These are phyloP conservation scores for Ophioninae sp. DNA, from an alignment of 2,888 invertebrate genomes.

Conservation along the genomic window DNA sequence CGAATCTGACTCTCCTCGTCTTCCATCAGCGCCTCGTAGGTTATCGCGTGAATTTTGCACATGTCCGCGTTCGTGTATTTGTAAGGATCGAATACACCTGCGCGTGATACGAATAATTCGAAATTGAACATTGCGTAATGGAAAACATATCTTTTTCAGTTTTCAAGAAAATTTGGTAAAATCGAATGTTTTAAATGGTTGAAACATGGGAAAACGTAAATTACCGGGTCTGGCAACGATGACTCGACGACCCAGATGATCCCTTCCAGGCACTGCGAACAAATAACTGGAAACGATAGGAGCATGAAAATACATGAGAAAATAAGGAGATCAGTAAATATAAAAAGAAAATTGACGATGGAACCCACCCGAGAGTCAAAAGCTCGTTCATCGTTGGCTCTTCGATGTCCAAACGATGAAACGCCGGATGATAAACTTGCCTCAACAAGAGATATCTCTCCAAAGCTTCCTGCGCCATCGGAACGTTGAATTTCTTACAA, in stretches of 20 bases:
- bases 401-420: constrained; percentile 87
- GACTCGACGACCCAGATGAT: constrained; percentile 88
- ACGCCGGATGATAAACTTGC: constrained; percentile 89
- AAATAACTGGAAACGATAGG: constrained; percentile 84
- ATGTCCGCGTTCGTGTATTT: constrained; percentile 90
- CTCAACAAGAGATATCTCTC: constrained; percentile 90
- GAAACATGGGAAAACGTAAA: constrained; percentile 48
- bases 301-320: constrained; percentile 6
- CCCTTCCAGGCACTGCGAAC: constrained; percentile 90
- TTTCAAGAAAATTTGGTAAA: too few species aligned
- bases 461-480: constrained; percentile 89
- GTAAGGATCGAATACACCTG: constrained; percentile 90
- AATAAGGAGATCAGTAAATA: too few species aligned
- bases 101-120: constrained; percentile 42
- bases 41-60: constrained; percentile 89
- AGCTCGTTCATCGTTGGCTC: constrained; percentile 88
- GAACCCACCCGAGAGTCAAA: constrained; percentile 86
- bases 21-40: constrained; percentile 90
- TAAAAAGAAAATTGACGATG: not conserved
- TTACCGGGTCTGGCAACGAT: constrained; percentile 90
- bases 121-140: too few species aligned
- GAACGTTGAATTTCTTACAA: constrained; percentile 91
- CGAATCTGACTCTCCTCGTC: constrained; percentile 91
- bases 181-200: not conserved
- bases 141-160: too few species aligned